Base-by-base conservation (phyloP, 2,113 vertebrate species). In the Proteles cristata region DNA sequence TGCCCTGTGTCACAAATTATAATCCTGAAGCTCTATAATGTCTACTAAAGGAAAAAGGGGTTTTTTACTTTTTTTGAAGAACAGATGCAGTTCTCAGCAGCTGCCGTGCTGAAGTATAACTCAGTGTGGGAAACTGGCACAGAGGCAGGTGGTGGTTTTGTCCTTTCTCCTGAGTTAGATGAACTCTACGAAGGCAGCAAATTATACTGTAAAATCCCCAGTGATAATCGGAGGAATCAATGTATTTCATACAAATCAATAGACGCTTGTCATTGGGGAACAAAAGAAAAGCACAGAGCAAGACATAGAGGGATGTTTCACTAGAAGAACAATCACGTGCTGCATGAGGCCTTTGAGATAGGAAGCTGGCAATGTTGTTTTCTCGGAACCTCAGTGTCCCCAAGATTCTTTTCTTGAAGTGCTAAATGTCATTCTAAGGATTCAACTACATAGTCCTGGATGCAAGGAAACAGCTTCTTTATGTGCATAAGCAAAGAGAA, bases 11-110 rank as follows among this genome's bases (percentile, higher is more conserved):
- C 26, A 31, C 83, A 69, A 76, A 45, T 66, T 71, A 35, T 45
- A 83, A 53, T 86, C 68, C 17, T 11, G 93, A 86, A 90, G 43
- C 61, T 77, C 5, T 39, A 25, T 79, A 63, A 55, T 93, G 55
- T 83, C 31, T 68, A 26, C 43, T 89, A 82, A 68, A 66, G 50
- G 50, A 89, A 71, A 76, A 28, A 85, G 10, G 58, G 11, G 76
- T 17, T 50, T 88, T 93, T 73, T 71, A 66, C 71, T 84, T 82
- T 90, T 86, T 73, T 33, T 39, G 39, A 94, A 91, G 92, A 92
- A 55, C 71, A 96, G 65, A 73, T 58, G 48, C 4, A 68, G 14
- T 73, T 94, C 17, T 91, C 84, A 93, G 81, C 94, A 35, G 68
- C 66, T 39, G 50, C 74, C 43, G 97, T 82, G 82, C 77, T 91